Conservation (phyloP, 2,888 invertebrate genomes). For the Xylota segnis region DNA sequence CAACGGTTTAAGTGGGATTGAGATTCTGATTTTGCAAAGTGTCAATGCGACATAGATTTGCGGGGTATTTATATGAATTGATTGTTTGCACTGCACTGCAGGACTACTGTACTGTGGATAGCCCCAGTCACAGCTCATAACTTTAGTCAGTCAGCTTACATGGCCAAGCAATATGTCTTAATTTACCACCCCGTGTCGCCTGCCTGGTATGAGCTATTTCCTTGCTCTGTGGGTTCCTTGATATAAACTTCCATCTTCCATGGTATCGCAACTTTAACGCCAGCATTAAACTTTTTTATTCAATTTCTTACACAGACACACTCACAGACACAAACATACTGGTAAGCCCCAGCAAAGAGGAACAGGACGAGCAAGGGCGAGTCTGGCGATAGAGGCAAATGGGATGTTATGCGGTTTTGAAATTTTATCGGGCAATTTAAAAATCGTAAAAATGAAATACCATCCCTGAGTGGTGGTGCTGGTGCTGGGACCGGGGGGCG, state of each 20-base stretch:
- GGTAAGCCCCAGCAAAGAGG: background rate
- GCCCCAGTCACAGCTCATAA: no score
- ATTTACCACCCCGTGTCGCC: slow-evolving; percentile 29
- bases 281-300: slow-evolving; percentile 66
- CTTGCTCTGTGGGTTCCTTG: background rate
- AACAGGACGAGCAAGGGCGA: slow-evolving; percentile 5
- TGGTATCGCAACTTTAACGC: slow-evolving; percentile 63
- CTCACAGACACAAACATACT: slow-evolving; percentile 6
- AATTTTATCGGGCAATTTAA: slow-evolving; percentile 75
- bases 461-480: slow-evolving; percentile 45
- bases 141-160: background rate
- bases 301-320: slow-evolving; percentile 50
- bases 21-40: slow-evolving; percentile 52
- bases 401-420: slow-evolving; percentile 73
- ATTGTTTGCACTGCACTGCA: background rate
- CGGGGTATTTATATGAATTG: slow-evolving; percentile 4
- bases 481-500: no score
- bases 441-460: slow-evolving; percentile 75
- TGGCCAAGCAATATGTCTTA: slow-evolving; percentile 55
- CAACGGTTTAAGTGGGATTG: slow-evolving; percentile 55
- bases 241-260: slow-evolving; percentile 51
- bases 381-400: slow-evolving; percentile 52
- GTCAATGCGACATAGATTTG: slow-evolving; percentile 53
- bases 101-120: no score
- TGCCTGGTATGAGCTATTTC: background rate